These are phyloP conservation scores for Diplodus puntazzo DNA, from an alignment of 2,797 vertebrate species.

Conservation along the genomic window DNA sequence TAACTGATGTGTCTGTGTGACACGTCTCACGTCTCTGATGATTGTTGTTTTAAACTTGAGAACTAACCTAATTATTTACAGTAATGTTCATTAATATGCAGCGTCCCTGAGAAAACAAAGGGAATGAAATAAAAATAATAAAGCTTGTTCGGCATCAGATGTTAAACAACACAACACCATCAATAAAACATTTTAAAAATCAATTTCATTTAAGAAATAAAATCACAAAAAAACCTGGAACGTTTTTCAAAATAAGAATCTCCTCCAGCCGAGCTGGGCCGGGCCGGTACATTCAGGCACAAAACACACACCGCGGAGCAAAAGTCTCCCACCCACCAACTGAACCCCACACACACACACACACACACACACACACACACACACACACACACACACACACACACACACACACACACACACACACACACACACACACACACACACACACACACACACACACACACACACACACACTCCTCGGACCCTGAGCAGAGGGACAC, in stretches of 20 bases:
- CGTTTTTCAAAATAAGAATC: slow-evolving; percentile 3
- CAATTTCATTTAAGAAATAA: not conserved
- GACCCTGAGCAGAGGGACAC: slow-evolving; percentile 7
- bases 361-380: too few relatives aligned
- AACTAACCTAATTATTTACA: too few relatives aligned
- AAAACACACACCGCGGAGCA: not conserved
- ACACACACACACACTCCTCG: not conserved
- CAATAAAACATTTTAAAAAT: slow-evolving; percentile 3
- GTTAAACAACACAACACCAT: not conserved
- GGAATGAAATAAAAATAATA: too few relatives aligned
- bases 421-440: not conserved
- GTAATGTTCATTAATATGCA: too few relatives aligned
- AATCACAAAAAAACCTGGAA: not conserved
- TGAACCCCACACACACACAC: not conserved
- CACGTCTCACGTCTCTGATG: too few relatives aligned
- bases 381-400: too few relatives aligned
- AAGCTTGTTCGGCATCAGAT: not conserved
- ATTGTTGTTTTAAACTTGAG: too few relatives aligned
- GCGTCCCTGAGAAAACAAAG: too few relatives aligned
- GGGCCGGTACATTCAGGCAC: too few relatives aligned
- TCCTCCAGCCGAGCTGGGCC: not conserved
- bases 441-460: slow-evolving; percentile 21
- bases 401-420: too few relatives aligned
- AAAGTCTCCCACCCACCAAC: slow-evolving; percentile 27
- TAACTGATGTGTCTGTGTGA: too few relatives aligned